Percentiles rank a stretch among this genome's conserved stretches.
Conservation (phyloP, 2,113 vertebrate genomes). For the Sisor rabdophorus region DNA sequence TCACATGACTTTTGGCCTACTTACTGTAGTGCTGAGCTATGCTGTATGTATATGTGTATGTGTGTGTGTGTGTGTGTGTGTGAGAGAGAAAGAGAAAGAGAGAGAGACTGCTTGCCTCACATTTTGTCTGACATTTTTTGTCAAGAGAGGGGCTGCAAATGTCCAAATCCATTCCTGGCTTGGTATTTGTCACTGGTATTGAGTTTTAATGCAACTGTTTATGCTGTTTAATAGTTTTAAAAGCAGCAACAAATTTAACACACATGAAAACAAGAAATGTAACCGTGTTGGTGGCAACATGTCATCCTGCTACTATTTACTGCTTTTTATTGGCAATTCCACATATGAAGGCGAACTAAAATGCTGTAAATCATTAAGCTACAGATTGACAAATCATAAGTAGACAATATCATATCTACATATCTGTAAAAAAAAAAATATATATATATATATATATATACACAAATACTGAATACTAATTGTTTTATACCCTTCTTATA, state of each 20-base stretch:
- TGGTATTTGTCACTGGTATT: not conserved
- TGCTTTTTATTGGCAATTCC: not conserved
- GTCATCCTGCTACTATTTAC: not conserved
- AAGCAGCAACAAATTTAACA: constrained; percentile 31
- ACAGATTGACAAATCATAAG: not conserved
- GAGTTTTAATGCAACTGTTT: constrained; percentile 13
- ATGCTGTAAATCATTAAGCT: not conserved
- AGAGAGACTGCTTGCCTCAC: constrained; percentile 35
- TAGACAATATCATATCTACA: too few relatives aligned
- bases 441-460: too few relatives aligned
- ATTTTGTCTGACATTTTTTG: constrained; percentile 34
- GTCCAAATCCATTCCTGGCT: constrained; percentile 33
- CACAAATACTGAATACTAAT: not conserved
- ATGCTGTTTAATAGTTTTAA: constrained; percentile 22
- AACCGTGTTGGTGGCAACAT: constrained; percentile 17
- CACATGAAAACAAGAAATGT: constrained; percentile 10
- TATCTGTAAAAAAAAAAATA: too few relatives aligned
- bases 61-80: constrained; percentile 9
- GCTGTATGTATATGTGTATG: constrained; percentile 18
- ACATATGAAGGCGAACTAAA: not conserved
- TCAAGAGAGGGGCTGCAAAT: constrained; percentile 40
- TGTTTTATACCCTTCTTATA: not conserved
- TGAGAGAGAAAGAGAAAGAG: constrained; percentile 15
- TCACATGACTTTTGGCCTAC: constrained; percentile 71
- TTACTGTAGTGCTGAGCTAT: constrained; percentile 59